Conservation (phyloP, 2,113 vertebrate species). For the Cichladusa arquata region DNA sequence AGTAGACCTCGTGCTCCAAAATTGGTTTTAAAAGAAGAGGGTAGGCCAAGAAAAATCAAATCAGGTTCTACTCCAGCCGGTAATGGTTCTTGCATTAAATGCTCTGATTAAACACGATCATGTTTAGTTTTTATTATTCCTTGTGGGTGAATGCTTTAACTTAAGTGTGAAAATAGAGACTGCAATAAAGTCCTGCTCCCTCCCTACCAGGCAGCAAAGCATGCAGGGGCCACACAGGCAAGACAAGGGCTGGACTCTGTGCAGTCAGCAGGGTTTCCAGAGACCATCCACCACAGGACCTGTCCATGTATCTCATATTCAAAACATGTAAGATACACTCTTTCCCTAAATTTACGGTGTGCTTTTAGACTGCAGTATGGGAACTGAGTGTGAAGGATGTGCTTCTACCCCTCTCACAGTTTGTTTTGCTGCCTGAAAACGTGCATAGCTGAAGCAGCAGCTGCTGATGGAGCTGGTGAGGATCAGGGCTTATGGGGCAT, state of each 20-base stretch:
- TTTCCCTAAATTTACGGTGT: neutral
- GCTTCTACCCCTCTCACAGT: neutral
- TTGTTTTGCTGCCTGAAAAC: neutral
- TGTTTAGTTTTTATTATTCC: neutral
- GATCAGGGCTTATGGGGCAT: neutral
- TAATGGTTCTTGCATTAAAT: neutral
- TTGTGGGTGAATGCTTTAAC: neutral
- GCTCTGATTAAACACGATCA: neutral
- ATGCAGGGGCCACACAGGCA: fast-evolving
- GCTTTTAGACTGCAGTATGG: neutral
- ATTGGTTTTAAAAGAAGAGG: neutral
- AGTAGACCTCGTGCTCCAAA: neutral
- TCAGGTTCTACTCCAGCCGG: neutral
- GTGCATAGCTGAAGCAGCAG: neutral
- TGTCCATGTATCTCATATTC: neutral
- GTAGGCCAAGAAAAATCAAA: neutral
- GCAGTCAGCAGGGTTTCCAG: neutral
- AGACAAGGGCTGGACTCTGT: neutral
- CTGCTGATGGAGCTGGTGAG: neutral
- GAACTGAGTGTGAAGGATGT: neutral
- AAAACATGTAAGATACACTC: neutral
- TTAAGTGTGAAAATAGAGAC: neutral
- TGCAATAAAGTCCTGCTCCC: neutral
- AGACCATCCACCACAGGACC: neutral
- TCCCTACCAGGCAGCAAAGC: neutral